These are phyloP conservation scores for Trypoxylus dichotomus DNA, from an alignment of 1,140 invertebrate species.

Conservation along the genomic window DNA sequence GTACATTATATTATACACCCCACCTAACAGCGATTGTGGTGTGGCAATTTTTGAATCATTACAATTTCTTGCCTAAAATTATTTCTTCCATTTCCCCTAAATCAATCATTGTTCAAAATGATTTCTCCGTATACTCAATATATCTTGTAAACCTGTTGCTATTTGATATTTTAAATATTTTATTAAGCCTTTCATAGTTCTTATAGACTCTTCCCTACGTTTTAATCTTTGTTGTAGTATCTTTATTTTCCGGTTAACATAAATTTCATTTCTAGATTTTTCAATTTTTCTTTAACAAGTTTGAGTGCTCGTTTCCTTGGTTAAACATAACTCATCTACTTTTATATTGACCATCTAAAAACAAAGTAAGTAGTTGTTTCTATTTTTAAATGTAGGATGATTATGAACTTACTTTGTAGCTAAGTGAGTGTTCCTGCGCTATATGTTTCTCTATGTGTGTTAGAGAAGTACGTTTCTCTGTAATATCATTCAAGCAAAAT, in stretches of 20 bases:
- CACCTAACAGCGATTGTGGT: too few species aligned
- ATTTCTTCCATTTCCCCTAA: too few species aligned
- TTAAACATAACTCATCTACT: background rate
- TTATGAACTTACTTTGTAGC: too few species aligned
- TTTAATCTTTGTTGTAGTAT: constrained; percentile 21
- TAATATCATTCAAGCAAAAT: too few species aligned
- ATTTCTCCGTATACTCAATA: background rate
- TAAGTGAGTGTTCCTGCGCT: background rate
- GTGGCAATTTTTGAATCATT: too few species aligned
- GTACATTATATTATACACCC: too few species aligned
- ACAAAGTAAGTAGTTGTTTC: background rate
- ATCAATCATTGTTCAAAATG: too few species aligned
- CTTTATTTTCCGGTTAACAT: constrained; percentile 15
- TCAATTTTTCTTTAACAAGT: background rate
- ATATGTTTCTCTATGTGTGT: background rate
- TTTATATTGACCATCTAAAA: constrained; percentile 13
- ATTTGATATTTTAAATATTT: background rate
- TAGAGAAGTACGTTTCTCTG: constrained; percentile 23
- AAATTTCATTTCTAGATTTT: background rate
- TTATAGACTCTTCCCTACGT: background rate
- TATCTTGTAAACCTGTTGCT: constrained; percentile 13
- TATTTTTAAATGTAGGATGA: too few species aligned
- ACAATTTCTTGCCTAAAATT: too few species aligned
- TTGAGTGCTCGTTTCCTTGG: too few species aligned
- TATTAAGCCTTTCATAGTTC: constrained; percentile 28